Conservation (phyloP, 2,797 vertebrate species). For the Rhinophrynus dorsalis region DNA sequence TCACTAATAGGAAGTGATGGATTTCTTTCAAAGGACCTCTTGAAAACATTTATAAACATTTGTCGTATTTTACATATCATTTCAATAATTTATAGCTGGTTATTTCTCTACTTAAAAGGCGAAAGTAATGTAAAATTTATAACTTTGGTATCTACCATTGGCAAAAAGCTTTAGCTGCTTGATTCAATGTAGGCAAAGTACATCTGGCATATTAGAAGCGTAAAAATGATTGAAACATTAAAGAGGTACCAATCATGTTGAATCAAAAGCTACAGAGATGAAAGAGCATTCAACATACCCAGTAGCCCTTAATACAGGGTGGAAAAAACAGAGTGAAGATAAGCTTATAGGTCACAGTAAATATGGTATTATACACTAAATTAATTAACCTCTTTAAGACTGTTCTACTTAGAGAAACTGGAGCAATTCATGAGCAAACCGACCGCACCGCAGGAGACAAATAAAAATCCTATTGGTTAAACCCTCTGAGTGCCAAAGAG, state of each 20-base stretch:
- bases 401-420: too few species aligned
- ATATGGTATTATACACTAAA: constrained; percentile 4
- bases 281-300: constrained; percentile 23
- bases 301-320: constrained; percentile 31
- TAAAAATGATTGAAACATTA: constrained; percentile 59
- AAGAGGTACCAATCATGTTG: constrained; percentile 44
- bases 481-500: too few species aligned
- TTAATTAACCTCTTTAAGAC: constrained; percentile 34
- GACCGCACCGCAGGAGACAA: too few species aligned
- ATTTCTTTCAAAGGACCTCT: constrained; percentile 63
- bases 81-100: constrained; percentile 67
- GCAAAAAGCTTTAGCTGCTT: constrained; percentile 53
- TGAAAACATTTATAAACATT: constrained; percentile 73
- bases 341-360: constrained; percentile 21
- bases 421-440: too few species aligned
- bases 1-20: constrained; percentile 16
- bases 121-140: constrained; percentile 67
- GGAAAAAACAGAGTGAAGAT: background rate
- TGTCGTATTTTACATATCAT: constrained; percentile 66
- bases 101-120: constrained; percentile 69
- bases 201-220: constrained; percentile 49
- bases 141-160: constrained; percentile 59
- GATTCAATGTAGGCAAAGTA: constrained; percentile 47
- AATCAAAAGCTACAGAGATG: constrained; percentile 27
- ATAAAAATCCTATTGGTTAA: too few species aligned